Evolutionary conservation across 2,797 vertebrate genomes (phyloP).

Genomic region (Cynopterus sphinx): DNA sequence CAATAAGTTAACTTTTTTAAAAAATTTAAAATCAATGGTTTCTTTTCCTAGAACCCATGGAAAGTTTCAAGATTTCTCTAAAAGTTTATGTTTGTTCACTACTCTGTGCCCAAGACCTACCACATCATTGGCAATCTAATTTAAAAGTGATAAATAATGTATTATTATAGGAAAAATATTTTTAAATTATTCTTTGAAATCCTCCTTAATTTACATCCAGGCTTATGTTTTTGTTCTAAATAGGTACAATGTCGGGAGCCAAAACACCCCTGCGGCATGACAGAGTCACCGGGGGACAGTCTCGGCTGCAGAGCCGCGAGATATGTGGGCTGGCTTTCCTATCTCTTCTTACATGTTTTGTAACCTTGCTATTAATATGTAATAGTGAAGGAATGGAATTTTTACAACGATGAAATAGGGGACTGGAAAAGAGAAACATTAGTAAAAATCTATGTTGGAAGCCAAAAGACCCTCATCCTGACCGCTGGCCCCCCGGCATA

Average conservation of each 20-base stretch:
- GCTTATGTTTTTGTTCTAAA: neutral
- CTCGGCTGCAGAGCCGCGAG: too few relatives aligned
- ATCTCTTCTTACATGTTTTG: too few relatives aligned
- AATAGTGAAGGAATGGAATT: too few relatives aligned
- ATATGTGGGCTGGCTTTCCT: too few relatives aligned
- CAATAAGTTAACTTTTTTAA: neutral
- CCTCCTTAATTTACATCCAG: neutral
- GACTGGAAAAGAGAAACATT: too few relatives aligned
- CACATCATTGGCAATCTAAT: neutral
- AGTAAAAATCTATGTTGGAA: too few relatives aligned
- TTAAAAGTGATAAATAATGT: neutral
- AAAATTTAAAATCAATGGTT: neutral
- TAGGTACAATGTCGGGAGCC: neutral
- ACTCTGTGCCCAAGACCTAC: neutral
- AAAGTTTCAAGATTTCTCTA: neutral
- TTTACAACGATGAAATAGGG: too few relatives aligned
- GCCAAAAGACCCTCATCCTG: too few relatives aligned
- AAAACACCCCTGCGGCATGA: too few relatives aligned
- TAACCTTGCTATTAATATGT: too few relatives aligned
- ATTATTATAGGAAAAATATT: neutral
- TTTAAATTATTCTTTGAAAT: neutral
- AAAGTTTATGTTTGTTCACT: neutral
- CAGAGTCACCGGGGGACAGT: too few relatives aligned
- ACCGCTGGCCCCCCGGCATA: too few relatives aligned
- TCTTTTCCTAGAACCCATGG: neutral